Base-by-base conservation (phyloP, 1,140 invertebrate species). In the Formica exsecta region DNA sequence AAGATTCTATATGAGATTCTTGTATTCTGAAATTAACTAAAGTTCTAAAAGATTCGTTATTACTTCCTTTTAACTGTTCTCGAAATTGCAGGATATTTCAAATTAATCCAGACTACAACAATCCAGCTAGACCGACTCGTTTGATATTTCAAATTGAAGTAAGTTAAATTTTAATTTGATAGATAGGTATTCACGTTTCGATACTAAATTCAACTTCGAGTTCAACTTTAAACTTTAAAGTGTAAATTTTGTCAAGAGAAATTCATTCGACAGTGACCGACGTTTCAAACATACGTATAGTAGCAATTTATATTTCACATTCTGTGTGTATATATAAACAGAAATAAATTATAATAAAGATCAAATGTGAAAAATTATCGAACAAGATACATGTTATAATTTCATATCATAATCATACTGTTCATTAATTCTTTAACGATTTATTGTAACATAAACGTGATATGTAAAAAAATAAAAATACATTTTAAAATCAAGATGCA, bases 101-200 rank as follows among this genome's bases (percentile, higher is more conserved):
- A 59, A 13, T 41, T 81, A 81, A 81, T 81, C 25, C 54, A 6
- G 5, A 41, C 44, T 64, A 38, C 36, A 36, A 81, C 66, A 81
- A 81, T 81, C 7, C 32, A 29, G 13, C 36, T 81, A 32, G 3
- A 41, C 59, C 57, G 32, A 13, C 0, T 70, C 66, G 36, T 54
- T 59, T 61, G 79, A 62, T 81, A 71, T 61, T 71, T 81, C 13
- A 57, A 61, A 81, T 81, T 44, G 79, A 38, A 81, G 38, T 71
- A 54, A 61, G 32, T 81, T 59, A 81, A 81, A 81, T 81, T 71
- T 81, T 81, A 71, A 81, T 71, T 81, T 81, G 66, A 81, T 81
- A 73, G 79, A 81, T 81, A 81, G 54, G n/a, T 61, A 81, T 81
- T 73, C 54, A 16, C 66, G 51, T 71, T 71, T 44, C 38, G 38